These are phyloP conservation scores for Drosophila virilis DNA, from an alignment of 1,140 invertebrate genomes.

Conservation along the genomic window DNA sequence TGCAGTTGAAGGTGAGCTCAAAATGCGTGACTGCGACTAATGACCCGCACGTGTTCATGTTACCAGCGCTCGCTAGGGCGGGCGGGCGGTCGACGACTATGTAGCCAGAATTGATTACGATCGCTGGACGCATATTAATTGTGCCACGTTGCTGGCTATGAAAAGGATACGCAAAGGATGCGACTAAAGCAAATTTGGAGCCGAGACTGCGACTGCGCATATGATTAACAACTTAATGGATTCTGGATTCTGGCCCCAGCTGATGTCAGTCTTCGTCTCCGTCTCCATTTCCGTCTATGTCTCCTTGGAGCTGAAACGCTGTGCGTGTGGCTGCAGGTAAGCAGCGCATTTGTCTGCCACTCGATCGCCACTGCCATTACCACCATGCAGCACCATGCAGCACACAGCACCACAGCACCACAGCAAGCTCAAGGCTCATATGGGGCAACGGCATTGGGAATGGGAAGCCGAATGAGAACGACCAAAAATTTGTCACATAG, in stretches of 20 bases:
- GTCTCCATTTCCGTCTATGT: background rate
- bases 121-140: slow-evolving; percentile 83
- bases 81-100: slow-evolving; percentile 51
- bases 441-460: slow-evolving; percentile 4
- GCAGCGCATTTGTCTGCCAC: slow-evolving; percentile 73
- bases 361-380: slow-evolving; percentile 41
- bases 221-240: slow-evolving; percentile 82
- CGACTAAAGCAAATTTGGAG: slow-evolving; percentile 25
- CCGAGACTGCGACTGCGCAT: slow-evolving; percentile 67
- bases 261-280: background rate
- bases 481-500: slow-evolving; percentile 73
- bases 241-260: slow-evolving; percentile 38
- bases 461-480: slow-evolving; percentile 18
- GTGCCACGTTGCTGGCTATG: slow-evolving; percentile 59
- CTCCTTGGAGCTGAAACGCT: slow-evolving; percentile 16
- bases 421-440: slow-evolving; percentile 54
- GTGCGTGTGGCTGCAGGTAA: slow-evolving; percentile 69
- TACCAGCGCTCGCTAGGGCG: slow-evolving; percentile 24
- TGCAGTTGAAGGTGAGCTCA: slow-evolving; percentile 59
- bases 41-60: slow-evolving; percentile 78
- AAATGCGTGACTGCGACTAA: slow-evolving; percentile 83
- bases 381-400: slow-evolving; percentile 50
- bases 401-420: slow-evolving; percentile 47
- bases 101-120: slow-evolving; percentile 78
- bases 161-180: slow-evolving; percentile 73